phyloP scores from a whole-genome alignment of 2,113 vertebrate species.

The Coreoperca whiteheadi region DNA sequence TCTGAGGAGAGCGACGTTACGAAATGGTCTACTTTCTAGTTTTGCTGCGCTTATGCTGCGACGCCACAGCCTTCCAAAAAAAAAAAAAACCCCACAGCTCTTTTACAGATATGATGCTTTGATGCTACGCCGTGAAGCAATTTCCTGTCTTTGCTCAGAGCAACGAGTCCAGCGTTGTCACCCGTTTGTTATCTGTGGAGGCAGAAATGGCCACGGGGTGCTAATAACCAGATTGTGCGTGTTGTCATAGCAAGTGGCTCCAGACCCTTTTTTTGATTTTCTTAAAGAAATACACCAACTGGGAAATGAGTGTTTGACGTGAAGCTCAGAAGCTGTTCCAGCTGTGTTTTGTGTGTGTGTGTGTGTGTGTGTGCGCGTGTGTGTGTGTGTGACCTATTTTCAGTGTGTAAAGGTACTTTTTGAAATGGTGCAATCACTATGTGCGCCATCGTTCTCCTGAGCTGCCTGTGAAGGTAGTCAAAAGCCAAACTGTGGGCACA shows the following conservation, averaged over 20 bases:
- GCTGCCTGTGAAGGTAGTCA: background rate
- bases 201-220: background rate
- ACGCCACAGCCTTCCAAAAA: background rate
- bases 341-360: slow-evolving; percentile 19
- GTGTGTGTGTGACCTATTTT: slow-evolving; percentile 31
- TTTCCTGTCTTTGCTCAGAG: slow-evolving; percentile 47
- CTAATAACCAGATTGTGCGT: background rate
- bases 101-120: background rate
- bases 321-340: background rate
- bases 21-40: background rate
- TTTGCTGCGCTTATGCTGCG: background rate
- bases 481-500: background rate
- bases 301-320: background rate
- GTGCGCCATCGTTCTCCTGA: background rate
- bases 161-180: background rate
- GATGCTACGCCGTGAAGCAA: slow-evolving; percentile 17
- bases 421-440: slow-evolving; percentile 40
- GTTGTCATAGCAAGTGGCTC: background rate
- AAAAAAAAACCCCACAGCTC: background rate
- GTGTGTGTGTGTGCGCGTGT: slow-evolving; percentile 19
- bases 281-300: background rate
- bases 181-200: background rate
- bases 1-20: background rate
- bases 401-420: slow-evolving; percentile 5
- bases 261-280: background rate